Evolutionary conservation across 2,113 vertebrate species (phyloP).

Genomic region (Sula dactylatra): DNA sequence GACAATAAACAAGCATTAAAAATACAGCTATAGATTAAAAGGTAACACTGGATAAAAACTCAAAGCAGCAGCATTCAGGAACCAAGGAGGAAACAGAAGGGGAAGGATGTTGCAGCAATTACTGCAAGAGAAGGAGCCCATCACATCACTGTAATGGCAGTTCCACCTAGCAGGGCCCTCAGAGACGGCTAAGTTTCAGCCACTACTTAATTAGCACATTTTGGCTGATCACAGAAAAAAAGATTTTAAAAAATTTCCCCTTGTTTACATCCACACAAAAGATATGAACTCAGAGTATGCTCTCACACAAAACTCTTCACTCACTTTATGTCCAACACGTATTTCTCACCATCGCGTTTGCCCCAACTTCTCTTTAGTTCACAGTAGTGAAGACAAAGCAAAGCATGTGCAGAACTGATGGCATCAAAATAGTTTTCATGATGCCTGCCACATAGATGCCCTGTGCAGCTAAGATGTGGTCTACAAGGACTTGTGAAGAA

Average conservation of each 20-base stretch:
- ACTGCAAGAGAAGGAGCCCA: not conserved
- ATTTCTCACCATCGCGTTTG: not conserved
- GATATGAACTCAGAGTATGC: rapidly evolving
- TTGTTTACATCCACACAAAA: not conserved
- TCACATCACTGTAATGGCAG: not conserved
- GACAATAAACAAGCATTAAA: not conserved
- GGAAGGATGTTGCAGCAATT: not conserved
- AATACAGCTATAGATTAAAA: not conserved
- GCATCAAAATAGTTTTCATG: not conserved
- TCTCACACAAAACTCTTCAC: not conserved
- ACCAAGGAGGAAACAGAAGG: not conserved
- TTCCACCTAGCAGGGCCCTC: not conserved
- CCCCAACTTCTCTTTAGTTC: not conserved
- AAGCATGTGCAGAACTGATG: not conserved
- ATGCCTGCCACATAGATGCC: not conserved
- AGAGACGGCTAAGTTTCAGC: not conserved
- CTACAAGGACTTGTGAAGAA: not conserved
- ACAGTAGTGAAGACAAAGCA: not conserved
- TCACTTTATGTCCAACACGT: not conserved
- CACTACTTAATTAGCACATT: not conserved
- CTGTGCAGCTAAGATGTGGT: not conserved
- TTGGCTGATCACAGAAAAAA: not conserved
- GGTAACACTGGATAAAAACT: not conserved
- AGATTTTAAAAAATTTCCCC: no score
- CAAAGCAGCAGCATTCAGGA: not conserved